phyloP scores from a whole-genome alignment of 2,888 invertebrate genomes.

The Megamerina dolium region DNA sequence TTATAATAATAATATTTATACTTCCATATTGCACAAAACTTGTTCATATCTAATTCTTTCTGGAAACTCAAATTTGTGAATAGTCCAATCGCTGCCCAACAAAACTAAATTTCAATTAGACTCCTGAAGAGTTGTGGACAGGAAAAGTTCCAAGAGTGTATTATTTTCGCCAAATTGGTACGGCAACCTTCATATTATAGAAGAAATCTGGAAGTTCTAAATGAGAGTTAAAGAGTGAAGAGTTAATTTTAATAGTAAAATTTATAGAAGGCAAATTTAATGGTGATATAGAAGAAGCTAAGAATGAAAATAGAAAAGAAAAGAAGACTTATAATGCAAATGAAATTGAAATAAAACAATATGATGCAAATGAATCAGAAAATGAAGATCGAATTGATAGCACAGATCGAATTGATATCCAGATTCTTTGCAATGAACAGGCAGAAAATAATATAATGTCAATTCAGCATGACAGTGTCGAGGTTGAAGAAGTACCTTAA shows the following conservation, averaged over 20 bases:
- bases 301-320: neutral
- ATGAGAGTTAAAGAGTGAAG: constrained; percentile 9
- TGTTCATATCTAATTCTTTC: too few relatives aligned
- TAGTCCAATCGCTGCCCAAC: constrained; percentile 16
- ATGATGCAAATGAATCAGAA: neutral
- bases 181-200: constrained; percentile 5
- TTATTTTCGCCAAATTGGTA: constrained; percentile 12
- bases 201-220: constrained; percentile 9
- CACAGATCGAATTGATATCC: too few relatives aligned
- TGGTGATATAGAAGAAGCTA: neutral
- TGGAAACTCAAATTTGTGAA: too few relatives aligned
- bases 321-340: too few relatives aligned
- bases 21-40: too few relatives aligned
- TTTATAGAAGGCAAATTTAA: constrained; percentile 1
- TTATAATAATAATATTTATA: too few relatives aligned
- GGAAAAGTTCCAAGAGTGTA: constrained; percentile 10
- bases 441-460: too few relatives aligned
- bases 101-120: constrained; percentile 6
- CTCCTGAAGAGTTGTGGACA: constrained; percentile 16
- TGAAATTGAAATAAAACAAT: neutral
- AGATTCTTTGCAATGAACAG: too few relatives aligned
- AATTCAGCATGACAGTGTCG: too few relatives aligned
- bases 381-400: neutral
- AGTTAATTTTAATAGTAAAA: constrained; percentile 9
- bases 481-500: too few relatives aligned